Evolutionary conservation across 2,888 invertebrate genomes (phyloP).

Genomic region (Smittia aterrima): DNA sequence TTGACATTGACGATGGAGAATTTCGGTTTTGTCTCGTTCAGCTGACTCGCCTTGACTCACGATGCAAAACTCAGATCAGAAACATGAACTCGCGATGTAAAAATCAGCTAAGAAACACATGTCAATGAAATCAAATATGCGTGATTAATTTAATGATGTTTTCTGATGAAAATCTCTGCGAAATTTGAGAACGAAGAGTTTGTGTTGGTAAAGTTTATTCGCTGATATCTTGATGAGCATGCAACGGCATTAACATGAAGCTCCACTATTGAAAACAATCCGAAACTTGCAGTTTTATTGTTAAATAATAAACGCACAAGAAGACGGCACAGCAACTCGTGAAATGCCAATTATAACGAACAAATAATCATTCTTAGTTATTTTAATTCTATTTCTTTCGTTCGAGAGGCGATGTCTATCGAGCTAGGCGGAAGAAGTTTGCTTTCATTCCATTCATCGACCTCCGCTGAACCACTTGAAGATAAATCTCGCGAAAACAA

Average conservation of each 20-base stretch:
- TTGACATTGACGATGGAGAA: conserved; percentile 7
- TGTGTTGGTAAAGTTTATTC: background rate
- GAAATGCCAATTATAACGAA: too few relatives aligned
- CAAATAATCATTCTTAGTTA: too few relatives aligned
- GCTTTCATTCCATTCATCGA: too few relatives aligned
- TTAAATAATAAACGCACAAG: background rate
- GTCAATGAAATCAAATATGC: conserved; percentile 10
- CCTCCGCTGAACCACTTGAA: too few relatives aligned
- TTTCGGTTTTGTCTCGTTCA: background rate
- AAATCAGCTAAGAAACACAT: background rate
- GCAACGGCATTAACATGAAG: conserved; percentile 5
- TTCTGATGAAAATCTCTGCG: background rate
- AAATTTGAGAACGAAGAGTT: background rate
- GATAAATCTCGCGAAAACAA: too few relatives aligned
- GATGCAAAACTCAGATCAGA: too few relatives aligned
- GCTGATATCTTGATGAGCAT: background rate
- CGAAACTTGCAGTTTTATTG: too few relatives aligned
- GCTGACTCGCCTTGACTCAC: background rate
- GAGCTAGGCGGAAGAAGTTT: too few relatives aligned
- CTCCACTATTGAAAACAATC: too few relatives aligned
- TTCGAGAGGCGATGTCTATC: too few relatives aligned
- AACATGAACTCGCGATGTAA: conserved; percentile 11
- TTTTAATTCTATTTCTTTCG: too few relatives aligned
- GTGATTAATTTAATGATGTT: conserved; percentile 23
- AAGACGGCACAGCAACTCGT: too few relatives aligned